phyloP scores from a whole-genome alignment of 2,797 vertebrate genomes.

The Enteromius trimaculatus region DNA sequence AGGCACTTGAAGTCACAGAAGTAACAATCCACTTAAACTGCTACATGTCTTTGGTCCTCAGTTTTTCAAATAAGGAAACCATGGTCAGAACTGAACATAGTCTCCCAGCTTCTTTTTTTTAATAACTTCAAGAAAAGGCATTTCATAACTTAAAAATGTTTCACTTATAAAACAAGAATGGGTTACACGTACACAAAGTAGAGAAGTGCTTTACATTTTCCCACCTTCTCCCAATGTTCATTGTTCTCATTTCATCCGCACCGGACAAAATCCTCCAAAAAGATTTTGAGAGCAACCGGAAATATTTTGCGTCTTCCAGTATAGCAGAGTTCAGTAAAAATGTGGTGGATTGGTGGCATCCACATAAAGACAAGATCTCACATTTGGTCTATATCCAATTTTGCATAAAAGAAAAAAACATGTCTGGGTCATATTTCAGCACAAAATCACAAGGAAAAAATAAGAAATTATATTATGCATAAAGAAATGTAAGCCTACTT shows the following conservation, averaged over 20 bases:
- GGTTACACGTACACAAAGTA: constrained; percentile 21
- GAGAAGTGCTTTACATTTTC: constrained; percentile 58
- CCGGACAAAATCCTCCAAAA: constrained; percentile 51
- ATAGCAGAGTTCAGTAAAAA: constrained; percentile 75
- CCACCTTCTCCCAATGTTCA: constrained; percentile 54
- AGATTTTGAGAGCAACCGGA: constrained; percentile 61
- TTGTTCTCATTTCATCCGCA: constrained; percentile 2
- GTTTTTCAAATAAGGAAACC: constrained; percentile 65
- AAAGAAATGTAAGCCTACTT: background rate
- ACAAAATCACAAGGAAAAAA: background rate
- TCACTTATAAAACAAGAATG: constrained; percentile 56
- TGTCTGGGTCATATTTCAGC: background rate
- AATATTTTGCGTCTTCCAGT: constrained; percentile 64
- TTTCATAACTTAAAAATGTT: constrained; percentile 70
- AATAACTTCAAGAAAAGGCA: constrained; percentile 14
- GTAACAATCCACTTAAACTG: constrained; percentile 65
- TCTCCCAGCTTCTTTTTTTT: constrained; percentile 41
- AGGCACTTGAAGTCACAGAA: constrained; percentile 76
- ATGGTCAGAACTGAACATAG: constrained; percentile 70
- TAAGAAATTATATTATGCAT: background rate
- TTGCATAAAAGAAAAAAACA: constrained; percentile 56
- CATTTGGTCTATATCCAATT: constrained; percentile 39
- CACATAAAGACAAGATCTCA: constrained; percentile 33
- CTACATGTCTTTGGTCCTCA: constrained; percentile 73
- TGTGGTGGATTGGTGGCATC: constrained; percentile 57